Evolutionary conservation across 1,140 invertebrate genomes (phyloP).

Genomic region (Hestina assimilis): DNA sequence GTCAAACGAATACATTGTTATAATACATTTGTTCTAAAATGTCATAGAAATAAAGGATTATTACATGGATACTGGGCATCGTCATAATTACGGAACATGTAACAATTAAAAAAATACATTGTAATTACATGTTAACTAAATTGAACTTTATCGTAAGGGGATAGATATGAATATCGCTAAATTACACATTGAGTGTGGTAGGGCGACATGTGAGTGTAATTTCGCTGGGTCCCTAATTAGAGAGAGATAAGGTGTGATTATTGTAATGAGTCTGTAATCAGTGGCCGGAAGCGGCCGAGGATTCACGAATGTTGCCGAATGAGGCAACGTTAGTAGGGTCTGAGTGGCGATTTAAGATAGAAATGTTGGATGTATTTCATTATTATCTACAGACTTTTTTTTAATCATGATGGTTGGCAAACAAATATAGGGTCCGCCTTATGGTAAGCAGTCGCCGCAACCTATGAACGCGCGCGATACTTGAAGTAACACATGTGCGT

Average conservation of each 20-base stretch:
- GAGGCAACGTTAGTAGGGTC: background rate
- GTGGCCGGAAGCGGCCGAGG: conserved; percentile 7
- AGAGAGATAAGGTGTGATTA: conserved; percentile 33
- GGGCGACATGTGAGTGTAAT: conserved; percentile 24
- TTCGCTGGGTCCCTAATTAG: conserved; percentile 28
- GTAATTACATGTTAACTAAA: background rate
- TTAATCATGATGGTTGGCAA: no score
- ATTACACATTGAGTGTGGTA: background rate
- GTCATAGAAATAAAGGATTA: background rate
- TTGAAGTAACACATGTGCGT: no score
- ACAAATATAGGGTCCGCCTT: no score
- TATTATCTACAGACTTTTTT: no score
- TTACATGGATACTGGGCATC: background rate
- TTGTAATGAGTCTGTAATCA: conserved; percentile 28
- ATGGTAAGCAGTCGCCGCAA: no score
- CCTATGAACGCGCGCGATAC: no score
- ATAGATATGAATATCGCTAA: background rate
- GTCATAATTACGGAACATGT: background rate
- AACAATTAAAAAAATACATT: background rate
- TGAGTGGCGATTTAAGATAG: no score
- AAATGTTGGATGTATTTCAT: no score
- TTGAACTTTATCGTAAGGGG: background rate
- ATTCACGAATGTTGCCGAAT: background rate
- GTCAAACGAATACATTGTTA: no score
- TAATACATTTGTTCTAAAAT: no score